Percentiles rank a stretch among this genome's conserved stretches.
These are phyloP conservation scores for Lutjanus argentimaculatus DNA, from an alignment of 2,797 vertebrate species.

Conservation along the genomic window DNA sequence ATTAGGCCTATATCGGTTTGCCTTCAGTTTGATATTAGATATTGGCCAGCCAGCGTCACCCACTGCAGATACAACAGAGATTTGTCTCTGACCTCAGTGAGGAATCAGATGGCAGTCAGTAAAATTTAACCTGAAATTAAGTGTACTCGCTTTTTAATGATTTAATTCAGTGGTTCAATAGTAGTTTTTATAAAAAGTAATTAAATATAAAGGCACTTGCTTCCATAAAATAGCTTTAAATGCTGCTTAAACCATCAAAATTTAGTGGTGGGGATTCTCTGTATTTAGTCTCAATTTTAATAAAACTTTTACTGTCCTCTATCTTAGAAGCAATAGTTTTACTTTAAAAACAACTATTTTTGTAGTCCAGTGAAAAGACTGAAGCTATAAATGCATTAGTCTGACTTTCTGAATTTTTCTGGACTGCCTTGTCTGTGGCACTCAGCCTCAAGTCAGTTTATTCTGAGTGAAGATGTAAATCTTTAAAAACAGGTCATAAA, in stretches of 20 bases:
- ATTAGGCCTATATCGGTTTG: constrained; percentile 36
- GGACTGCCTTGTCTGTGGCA: background rate
- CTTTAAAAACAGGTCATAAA: constrained; percentile 7
- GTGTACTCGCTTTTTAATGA: background rate
- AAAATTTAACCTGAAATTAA: constrained; percentile 15
- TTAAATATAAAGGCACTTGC: background rate
- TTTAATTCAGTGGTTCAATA: background rate
- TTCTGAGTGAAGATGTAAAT: background rate
- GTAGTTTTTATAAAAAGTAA: background rate
- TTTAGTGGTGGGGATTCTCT: background rate
- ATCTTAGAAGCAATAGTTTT: background rate
- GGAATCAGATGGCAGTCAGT: background rate
- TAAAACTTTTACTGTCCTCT: background rate
- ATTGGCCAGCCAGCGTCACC: constrained; percentile 26
- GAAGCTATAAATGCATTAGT: background rate
- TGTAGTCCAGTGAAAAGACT: background rate
- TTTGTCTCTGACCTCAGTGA: constrained; percentile 25
- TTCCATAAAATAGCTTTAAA: background rate
- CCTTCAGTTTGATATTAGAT: constrained; percentile 32
- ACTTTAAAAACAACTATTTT: background rate
- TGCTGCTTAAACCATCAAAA: background rate
- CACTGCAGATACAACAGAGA: background rate
- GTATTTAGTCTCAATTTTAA: background rate
- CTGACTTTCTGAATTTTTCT: background rate
- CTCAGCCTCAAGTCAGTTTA: background rate